Conservation (phyloP, 2,797 vertebrate species). For the Acipenser transmontanus region DNA sequence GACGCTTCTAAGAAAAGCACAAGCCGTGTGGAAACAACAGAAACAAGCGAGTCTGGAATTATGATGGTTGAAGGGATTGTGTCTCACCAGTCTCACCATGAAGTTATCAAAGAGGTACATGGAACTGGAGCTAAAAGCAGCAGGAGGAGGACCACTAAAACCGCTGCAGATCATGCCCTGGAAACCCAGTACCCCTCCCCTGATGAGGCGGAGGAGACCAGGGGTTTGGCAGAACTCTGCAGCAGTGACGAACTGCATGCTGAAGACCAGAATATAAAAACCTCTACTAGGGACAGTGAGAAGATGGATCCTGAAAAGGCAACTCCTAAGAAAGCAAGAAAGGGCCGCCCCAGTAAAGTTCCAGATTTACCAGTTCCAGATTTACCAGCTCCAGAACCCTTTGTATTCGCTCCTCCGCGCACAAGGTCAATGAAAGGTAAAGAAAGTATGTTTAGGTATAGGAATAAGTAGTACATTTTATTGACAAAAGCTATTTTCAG, state of each 20-base stretch:
- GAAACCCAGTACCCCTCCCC: not conserved
- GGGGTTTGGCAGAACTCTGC: not conserved
- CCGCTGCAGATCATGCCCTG: slow-evolving; percentile 8
- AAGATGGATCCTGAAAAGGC: slow-evolving; percentile 1
- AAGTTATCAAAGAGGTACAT: slow-evolving; percentile 43
- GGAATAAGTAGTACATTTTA: too few relatives aligned
- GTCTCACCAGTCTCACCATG: not conserved
- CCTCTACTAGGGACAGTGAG: not conserved
- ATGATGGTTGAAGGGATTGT: not conserved
- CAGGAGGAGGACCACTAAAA: slow-evolving; percentile 33
- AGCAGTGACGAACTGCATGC: not conserved
- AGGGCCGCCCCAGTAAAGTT: slow-evolving; percentile 26
- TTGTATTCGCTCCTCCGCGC: slow-evolving; percentile 66
- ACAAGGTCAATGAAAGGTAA: slow-evolving; percentile 45
- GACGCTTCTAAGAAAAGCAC: slow-evolving; percentile 49
- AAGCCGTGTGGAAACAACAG: slow-evolving; percentile 30
- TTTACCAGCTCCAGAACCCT: slow-evolving; percentile 44
- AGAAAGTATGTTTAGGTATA: too few relatives aligned
- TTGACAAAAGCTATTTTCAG: too few relatives aligned
- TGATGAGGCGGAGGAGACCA: not conserved
- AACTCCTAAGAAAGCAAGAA: slow-evolving; percentile 16
- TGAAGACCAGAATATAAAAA: not conserved
- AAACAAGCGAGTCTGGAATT: not conserved
- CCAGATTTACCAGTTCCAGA: too few relatives aligned
- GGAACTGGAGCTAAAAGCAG: slow-evolving; percentile 42